A percentile compares a stretch with the other conserved stretches of the same genome.
These are phyloP conservation scores for Itoplectis maculator DNA, from an alignment of 2,888 invertebrate species.

Conservation along the genomic window DNA sequence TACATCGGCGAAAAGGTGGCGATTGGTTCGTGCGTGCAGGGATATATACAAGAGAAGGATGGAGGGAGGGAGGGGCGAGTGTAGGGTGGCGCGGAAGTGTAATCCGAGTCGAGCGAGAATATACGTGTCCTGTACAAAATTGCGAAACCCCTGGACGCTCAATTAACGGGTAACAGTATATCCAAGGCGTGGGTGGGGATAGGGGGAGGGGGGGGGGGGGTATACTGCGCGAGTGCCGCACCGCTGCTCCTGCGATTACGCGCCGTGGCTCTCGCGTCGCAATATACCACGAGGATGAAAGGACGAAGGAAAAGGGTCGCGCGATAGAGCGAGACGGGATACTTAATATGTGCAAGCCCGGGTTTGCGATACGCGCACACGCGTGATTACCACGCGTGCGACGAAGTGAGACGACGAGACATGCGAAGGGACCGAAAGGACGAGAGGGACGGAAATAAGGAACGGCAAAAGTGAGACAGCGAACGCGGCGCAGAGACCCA, in stretches of 20 bases:
- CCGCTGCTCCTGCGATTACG: slow-evolving; percentile 63
- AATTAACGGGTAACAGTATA: slow-evolving; percentile 76
- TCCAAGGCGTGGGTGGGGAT: too few species aligned
- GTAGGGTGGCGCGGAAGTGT: slow-evolving; percentile 46
- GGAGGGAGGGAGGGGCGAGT: slow-evolving; percentile 1
- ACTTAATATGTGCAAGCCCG: background rate
- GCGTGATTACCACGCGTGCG: slow-evolving; percentile 4
- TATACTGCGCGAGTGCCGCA: slow-evolving; percentile 48
- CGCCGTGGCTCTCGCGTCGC: slow-evolving; percentile 17
- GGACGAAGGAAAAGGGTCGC: slow-evolving; percentile 14
- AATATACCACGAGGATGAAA: slow-evolving; percentile 3
- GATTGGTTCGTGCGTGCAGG: slow-evolving; percentile 12
- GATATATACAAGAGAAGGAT: background rate
- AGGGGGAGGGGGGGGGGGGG: slow-evolving; percentile 14
- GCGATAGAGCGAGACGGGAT: background rate
- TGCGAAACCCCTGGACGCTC: slow-evolving; percentile 76
- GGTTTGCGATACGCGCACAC: slow-evolving; percentile 18
- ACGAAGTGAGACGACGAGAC: slow-evolving; percentile 10
- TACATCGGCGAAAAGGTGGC: slow-evolving; percentile 20
- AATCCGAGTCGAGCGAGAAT: slow-evolving; percentile 61
- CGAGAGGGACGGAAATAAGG: slow-evolving; percentile 24
- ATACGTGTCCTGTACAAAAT: slow-evolving; percentile 69
- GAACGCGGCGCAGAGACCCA: slow-evolving; percentile 62
- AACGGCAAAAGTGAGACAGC: slow-evolving; percentile 48
- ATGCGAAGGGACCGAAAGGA: slow-evolving; percentile 5